A percentile compares a stretch with the other conserved stretches of the same genome.
These are phyloP conservation scores for Corbicula japonica DNA, from an alignment of 2,888 invertebrate species.

Conservation along the genomic window DNA sequence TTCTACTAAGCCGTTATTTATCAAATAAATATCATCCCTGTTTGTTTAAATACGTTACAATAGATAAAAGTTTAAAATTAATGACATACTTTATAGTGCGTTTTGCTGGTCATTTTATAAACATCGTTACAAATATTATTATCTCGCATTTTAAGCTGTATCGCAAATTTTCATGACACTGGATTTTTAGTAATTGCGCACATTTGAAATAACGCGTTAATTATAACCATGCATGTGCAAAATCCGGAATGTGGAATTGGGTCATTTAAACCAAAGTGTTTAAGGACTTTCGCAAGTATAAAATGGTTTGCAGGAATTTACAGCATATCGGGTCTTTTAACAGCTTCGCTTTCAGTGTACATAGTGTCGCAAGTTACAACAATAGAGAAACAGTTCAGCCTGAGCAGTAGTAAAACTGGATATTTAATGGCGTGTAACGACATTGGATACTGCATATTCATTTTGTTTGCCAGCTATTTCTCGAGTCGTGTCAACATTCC, in stretches of 20 bases:
- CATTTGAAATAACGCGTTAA: no score
- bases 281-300: slow-evolving; percentile 56
- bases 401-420: slow-evolving; percentile 75
- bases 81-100: no score
- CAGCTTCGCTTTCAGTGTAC: slow-evolving; percentile 64
- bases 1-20: no score
- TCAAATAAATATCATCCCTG: no score
- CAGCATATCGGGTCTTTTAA: slow-evolving; percentile 61
- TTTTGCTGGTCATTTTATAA: no score
- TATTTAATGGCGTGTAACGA: slow-evolving; percentile 78
- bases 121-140: no score
- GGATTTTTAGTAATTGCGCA: no score
- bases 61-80: no score
- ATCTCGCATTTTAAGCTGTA: no score
- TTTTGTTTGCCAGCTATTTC: slow-evolving; percentile 62
- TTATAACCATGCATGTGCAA: no score
- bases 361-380: slow-evolving; percentile 73
- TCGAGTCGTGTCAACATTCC: slow-evolving; percentile 64
- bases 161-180: no score
- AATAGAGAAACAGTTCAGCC: slow-evolving; percentile 75
- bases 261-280: slow-evolving; percentile 39
- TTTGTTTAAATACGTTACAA: no score
- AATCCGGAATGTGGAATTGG: slow-evolving; percentile 61
- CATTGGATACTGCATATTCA: slow-evolving; percentile 71
- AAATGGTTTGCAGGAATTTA: slow-evolving; percentile 60